Percentiles rank a stretch among this genome's conserved stretches.
These are phyloP conservation scores for Hydropsyche tenuis DNA, from an alignment of 1,140 invertebrate species.

Conservation along the genomic window DNA sequence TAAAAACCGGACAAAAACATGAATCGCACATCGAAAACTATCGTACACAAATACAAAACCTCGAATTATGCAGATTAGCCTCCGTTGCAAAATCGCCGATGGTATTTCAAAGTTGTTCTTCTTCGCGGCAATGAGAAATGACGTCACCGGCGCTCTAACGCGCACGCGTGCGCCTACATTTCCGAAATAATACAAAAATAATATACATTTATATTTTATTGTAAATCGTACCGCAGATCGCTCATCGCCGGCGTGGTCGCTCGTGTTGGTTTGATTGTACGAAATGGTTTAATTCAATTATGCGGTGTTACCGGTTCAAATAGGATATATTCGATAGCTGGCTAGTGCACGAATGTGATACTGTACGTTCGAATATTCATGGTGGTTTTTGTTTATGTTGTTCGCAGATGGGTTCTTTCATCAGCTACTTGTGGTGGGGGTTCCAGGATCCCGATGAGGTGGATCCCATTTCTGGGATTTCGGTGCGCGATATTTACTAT, in stretches of 20 bases:
- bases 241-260: not conserved
- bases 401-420: conserved; percentile 55
- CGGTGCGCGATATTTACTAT: conserved; percentile 55
- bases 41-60: no score
- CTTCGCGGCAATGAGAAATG: no score
- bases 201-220: not conserved
- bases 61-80: no score
- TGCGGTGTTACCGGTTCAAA: conserved; percentile 16
- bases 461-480: conserved; percentile 56
- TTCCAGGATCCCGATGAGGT: conserved; percentile 55
- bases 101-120: no score
- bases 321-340: not conserved
- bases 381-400: conserved; percentile 20
- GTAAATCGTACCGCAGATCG: not conserved
- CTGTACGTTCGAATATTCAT: not conserved
- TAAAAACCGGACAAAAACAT: no score
- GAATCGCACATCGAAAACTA: no score
- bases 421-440: conserved; percentile 59
- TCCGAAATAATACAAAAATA: not conserved
- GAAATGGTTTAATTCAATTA: conserved; percentile 22
- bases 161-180: not conserved
- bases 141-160: no score
- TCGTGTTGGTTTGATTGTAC: not conserved
- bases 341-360: not conserved
- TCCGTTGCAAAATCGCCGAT: no score